A percentile compares a stretch with the other conserved stretches of the same genome.
Evolutionary conservation across 2,797 vertebrate species (phyloP).

Genomic region (Rachycentron canadum): DNA sequence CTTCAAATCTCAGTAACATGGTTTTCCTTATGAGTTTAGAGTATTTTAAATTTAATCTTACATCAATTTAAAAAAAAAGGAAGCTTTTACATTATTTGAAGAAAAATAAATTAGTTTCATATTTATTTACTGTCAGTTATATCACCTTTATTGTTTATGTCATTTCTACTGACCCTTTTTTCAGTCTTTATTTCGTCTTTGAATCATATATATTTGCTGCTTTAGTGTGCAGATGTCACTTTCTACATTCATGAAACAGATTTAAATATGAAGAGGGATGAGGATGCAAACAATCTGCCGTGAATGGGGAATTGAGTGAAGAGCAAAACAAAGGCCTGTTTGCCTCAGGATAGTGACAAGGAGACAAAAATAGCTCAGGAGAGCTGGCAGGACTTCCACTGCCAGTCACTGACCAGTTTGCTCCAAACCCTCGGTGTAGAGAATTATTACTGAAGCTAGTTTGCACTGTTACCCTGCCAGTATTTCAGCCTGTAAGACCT

Average conservation of each 20-base stretch:
- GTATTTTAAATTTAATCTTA: background rate
- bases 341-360: constrained; percentile 44
- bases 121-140: constrained; percentile 2
- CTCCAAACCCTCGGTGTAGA: constrained; percentile 28
- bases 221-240: too few species aligned
- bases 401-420: constrained; percentile 47
- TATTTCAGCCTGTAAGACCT: constrained; percentile 29
- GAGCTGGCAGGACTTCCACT: constrained; percentile 33
- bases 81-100: background rate
- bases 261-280: constrained; percentile 2
- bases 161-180: background rate
- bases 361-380: constrained; percentile 54
- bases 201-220: background rate
- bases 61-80: background rate
- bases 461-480: constrained; percentile 26
- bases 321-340: constrained; percentile 32
- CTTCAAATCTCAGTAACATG: background rate
- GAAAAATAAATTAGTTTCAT: background rate
- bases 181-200: background rate
- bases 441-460: constrained; percentile 19
- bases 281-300: constrained; percentile 12
- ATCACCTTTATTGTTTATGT: background rate
- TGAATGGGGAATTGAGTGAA: background rate
- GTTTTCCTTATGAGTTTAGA: background rate
- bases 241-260: background rate